These are phyloP conservation scores for Allygus modestus DNA, from an alignment of 2,888 invertebrate species.

Conservation along the genomic window DNA sequence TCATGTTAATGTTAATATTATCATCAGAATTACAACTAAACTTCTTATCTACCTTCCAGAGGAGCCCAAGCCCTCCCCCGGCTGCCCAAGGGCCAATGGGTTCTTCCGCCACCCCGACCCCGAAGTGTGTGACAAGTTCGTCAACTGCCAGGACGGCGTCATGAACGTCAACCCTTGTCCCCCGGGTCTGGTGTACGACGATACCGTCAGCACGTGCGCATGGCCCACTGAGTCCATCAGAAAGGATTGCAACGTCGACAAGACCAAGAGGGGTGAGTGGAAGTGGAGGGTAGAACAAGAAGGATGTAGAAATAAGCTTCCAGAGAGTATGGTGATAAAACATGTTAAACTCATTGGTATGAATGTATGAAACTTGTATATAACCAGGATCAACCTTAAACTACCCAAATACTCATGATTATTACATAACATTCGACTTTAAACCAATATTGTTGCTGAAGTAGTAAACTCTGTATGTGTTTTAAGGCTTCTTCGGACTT, in stretches of 20 bases:
- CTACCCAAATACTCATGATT: no score
- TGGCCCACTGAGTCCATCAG: conserved; percentile 83
- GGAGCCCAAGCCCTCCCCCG: conserved; percentile 84
- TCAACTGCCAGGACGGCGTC: conserved; percentile 86
- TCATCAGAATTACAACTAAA: no score
- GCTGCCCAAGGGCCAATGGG: conserved; percentile 88
- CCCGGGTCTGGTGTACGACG: conserved; percentile 87
- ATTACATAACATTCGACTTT: no score
- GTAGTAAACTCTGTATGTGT: no score
- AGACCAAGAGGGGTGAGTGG: conserved; percentile 75
- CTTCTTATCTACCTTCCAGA: no score
- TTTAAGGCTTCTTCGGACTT: no score
- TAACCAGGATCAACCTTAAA: no score
- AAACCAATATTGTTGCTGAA: no score
- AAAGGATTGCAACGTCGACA: conserved; percentile 75
- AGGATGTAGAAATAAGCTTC: background rate
- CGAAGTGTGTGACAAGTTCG: conserved; percentile 86
- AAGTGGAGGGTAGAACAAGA: conserved; percentile 71
- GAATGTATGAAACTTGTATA: no score
- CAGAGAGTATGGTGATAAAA: no score
- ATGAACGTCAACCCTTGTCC: conserved; percentile 83
- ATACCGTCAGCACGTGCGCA: conserved; percentile 84
- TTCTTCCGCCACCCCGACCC: conserved; percentile 87
- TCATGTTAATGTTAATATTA: no score
- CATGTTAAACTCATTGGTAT: background rate